Percentiles rank a stretch among this genome's conserved stretches.
These are phyloP conservation scores for Coelinius sp. DNA, from an alignment of 2,888 invertebrate genomes.

Conservation along the genomic window DNA sequence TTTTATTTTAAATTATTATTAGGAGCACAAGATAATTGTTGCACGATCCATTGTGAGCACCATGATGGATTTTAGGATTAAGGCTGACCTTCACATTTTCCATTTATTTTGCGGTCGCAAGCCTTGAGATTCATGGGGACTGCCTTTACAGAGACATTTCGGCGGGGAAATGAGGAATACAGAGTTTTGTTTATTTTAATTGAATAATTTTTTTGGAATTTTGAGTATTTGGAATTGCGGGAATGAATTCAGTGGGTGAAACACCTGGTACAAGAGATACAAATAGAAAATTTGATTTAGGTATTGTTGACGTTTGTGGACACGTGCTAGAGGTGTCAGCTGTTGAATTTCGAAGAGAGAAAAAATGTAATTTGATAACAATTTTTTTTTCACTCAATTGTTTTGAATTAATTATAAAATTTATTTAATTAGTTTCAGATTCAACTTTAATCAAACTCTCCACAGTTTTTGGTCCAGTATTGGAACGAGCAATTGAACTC, in stretches of 20 bases:
- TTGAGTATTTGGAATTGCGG: neutral
- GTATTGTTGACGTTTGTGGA: slow-evolving; percentile 47
- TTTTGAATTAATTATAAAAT: neutral
- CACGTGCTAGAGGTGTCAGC: slow-evolving; percentile 53
- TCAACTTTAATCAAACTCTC: slow-evolving; percentile 74
- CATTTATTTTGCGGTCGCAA: too few species aligned
- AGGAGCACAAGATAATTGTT: neutral
- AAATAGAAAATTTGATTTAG: slow-evolving; percentile 41
- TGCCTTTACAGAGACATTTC: neutral
- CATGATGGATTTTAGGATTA: too few species aligned
- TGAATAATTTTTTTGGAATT: neutral
- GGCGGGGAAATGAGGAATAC: neutral
- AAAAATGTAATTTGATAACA: slow-evolving; percentile 61
- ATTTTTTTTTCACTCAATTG: slow-evolving; percentile 25
- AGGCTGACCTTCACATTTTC: too few species aligned
- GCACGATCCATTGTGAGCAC: neutral
- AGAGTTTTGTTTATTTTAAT: neutral
- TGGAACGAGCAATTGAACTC: slow-evolving; percentile 76
- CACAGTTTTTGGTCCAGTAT: slow-evolving; percentile 74
- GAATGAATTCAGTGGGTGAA: neutral
- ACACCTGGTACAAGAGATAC: neutral
- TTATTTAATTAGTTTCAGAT: slow-evolving; percentile 73
- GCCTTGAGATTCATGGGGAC: neutral
- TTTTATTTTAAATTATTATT: neutral
- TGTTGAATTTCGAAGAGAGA: slow-evolving; percentile 54